Conservation (phyloP, 1,140 invertebrate species). For the Dreissena rostriformis region DNA sequence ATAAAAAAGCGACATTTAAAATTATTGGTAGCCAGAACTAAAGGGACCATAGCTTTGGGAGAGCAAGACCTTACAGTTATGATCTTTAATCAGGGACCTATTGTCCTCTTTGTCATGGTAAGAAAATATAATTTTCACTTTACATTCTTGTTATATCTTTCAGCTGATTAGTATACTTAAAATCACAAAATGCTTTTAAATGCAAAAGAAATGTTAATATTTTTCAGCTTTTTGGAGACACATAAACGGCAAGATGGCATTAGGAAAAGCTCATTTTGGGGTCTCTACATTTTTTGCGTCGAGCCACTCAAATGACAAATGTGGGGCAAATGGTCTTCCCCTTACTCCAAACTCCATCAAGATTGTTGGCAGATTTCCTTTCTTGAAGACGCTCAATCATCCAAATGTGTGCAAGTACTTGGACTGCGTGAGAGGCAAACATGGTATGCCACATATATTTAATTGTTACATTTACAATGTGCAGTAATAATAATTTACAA, state of each 20-base stretch:
- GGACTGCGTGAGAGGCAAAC: slow-evolving; percentile 95
- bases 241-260: slow-evolving; percentile 68
- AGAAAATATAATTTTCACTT: background rate
- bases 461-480: background rate
- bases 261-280: slow-evolving; percentile 85
- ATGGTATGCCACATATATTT: slow-evolving; percentile 92
- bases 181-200: no score
- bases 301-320: slow-evolving; percentile 94
- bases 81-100: no score
- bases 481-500: no score
- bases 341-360: slow-evolving; percentile 97
- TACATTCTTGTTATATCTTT: background rate
- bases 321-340: slow-evolving; percentile 97
- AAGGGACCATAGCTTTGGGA: no score
- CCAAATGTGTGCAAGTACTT: slow-evolving; percentile 93
- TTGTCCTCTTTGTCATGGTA: background rate
- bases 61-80: no score
- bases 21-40: no score
- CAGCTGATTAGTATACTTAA: no score
- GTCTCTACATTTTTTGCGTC: slow-evolving; percentile 95
- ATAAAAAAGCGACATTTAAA: no score
- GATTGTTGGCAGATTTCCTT: slow-evolving; percentile 94
- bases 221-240: background rate
- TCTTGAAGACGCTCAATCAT: slow-evolving; percentile 90
- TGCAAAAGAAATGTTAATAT: no score